phyloP scores from a whole-genome alignment of 1,140 invertebrate genomes.

The Brachionus angularis region DNA sequence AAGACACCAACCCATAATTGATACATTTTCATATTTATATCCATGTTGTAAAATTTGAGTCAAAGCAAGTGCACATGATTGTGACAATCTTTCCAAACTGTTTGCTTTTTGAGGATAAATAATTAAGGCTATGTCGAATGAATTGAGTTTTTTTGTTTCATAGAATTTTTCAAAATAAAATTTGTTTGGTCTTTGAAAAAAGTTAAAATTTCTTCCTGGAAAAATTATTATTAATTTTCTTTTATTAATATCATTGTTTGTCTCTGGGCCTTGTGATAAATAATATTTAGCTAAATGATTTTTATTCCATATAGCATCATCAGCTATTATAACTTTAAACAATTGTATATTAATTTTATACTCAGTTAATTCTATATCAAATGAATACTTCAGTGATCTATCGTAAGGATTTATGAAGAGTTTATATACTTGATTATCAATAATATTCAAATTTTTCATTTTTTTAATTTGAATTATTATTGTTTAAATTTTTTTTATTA shows the following conservation, averaged over 20 bases:
- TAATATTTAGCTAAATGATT: slow-evolving; percentile 22
- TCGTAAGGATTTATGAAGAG: slow-evolving; percentile 16
- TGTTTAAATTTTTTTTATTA: not conserved
- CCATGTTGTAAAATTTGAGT: slow-evolving; percentile 24
- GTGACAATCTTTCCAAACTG: not conserved
- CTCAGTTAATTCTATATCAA: not conserved
- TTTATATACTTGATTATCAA: slow-evolving; percentile 21
- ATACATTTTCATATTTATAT: slow-evolving; percentile 20
- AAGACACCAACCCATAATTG: slow-evolving; percentile 37
- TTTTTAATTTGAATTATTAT: slow-evolving; percentile 2
- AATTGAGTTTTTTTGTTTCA: slow-evolving; percentile 21
- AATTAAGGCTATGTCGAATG: slow-evolving; percentile 20
- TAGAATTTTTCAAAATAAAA: slow-evolving; percentile 32
- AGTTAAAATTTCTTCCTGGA: slow-evolving; percentile 41
- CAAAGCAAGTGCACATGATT: slow-evolving; percentile 32
- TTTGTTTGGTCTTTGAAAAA: slow-evolving; percentile 15
- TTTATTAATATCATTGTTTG: not conserved
- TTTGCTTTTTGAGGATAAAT: slow-evolving; percentile 24
- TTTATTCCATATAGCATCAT: slow-evolving; percentile 15
- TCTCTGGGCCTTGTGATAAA: not conserved
- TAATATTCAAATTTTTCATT: slow-evolving; percentile 5
- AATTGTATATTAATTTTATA: not conserved
- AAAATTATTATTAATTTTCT: slow-evolving; percentile 37
- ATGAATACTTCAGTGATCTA: slow-evolving; percentile 14
- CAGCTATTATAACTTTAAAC: not conserved